Percentiles rank a stretch among this genome's conserved stretches.
These are phyloP conservation scores for Pao palembangensis DNA, from an alignment of 2,113 vertebrate species.

Conservation along the genomic window DNA sequence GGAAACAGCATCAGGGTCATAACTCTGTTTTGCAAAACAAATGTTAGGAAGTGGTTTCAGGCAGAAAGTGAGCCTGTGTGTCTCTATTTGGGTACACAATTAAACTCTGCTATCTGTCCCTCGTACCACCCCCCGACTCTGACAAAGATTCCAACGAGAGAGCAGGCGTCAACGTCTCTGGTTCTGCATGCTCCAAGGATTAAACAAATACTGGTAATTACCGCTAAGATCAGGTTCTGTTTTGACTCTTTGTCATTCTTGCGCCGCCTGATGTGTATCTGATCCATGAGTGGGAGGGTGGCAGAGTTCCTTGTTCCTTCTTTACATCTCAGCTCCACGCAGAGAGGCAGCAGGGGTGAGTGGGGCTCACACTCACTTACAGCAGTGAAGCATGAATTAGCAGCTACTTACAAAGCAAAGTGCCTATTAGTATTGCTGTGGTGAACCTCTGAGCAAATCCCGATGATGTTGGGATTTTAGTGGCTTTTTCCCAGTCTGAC, in stretches of 20 bases:
- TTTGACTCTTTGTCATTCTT: slow-evolving; percentile 68
- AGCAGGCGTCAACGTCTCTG: slow-evolving; percentile 58
- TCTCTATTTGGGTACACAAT: too few species aligned
- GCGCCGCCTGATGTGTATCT: slow-evolving; percentile 49
- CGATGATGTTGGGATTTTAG: not conserved
- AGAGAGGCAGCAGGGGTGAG: slow-evolving; percentile 34
- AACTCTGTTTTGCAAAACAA: slow-evolving; percentile 14
- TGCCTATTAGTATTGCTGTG: slow-evolving; percentile 9
- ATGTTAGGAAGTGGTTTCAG: not conserved
- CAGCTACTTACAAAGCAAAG: slow-evolving; percentile 16
- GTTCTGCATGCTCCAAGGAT: slow-evolving; percentile 63
- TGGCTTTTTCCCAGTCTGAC: too few species aligned
- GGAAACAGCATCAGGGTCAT: slow-evolving; percentile 35
- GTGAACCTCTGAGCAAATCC: too few species aligned
- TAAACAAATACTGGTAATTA: slow-evolving; percentile 71
- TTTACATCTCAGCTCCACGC: slow-evolving; percentile 42
- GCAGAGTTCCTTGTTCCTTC: slow-evolving; percentile 48
- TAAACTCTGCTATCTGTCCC: not conserved
- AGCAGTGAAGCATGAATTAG: slow-evolving; percentile 37
- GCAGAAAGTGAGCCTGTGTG: too few species aligned
- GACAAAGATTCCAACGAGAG: slow-evolving; percentile 26
- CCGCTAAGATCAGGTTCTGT: slow-evolving; percentile 64
- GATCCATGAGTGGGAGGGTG: slow-evolving; percentile 52
- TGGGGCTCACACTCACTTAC: slow-evolving; percentile 14
- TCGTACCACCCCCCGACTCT: slow-evolving; percentile 2